These are phyloP conservation scores for Acrocephalus scirpaceus DNA, from an alignment of 2,797 vertebrate genomes.

Conservation along the genomic window DNA sequence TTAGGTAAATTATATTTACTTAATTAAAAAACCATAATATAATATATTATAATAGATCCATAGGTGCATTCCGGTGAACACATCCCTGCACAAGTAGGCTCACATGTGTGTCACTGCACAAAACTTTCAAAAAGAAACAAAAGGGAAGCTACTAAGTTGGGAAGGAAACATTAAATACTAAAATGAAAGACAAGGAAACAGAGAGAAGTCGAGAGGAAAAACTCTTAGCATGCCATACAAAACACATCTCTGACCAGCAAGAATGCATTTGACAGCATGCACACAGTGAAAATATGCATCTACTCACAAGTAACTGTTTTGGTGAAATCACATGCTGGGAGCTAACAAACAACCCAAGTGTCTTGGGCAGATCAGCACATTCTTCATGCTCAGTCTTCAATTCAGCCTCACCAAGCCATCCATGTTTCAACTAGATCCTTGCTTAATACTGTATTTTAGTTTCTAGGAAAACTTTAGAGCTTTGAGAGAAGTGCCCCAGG, in stretches of 20 bases:
- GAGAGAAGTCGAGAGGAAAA: neutral
- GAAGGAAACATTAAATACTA: neutral
- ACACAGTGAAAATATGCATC: neutral
- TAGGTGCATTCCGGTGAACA: neutral
- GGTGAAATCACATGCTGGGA: neutral
- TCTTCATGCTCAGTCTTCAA: slow-evolving; percentile 12
- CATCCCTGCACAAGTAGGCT: neutral
- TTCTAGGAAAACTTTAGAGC: neutral
- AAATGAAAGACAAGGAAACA: neutral
- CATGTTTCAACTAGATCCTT: neutral
- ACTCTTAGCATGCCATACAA: neutral
- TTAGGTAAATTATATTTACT: neutral
- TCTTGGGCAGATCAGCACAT: slow-evolving; percentile 14
- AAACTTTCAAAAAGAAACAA: neutral
- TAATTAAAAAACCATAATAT: neutral
- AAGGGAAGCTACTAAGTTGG: neutral
- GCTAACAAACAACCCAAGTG: neutral
- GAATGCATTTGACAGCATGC: neutral
- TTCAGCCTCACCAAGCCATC: neutral
- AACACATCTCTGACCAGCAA: neutral
- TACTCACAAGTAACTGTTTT: neutral
- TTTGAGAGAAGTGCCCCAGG: neutral
- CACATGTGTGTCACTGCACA: neutral
- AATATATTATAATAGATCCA: neutral
- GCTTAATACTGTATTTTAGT: neutral